Percentiles rank a stretch among this genome's conserved stretches.
These are phyloP conservation scores for Etheostoma perlongum DNA, from an alignment of 2,797 vertebrate species.

Conservation along the genomic window DNA sequence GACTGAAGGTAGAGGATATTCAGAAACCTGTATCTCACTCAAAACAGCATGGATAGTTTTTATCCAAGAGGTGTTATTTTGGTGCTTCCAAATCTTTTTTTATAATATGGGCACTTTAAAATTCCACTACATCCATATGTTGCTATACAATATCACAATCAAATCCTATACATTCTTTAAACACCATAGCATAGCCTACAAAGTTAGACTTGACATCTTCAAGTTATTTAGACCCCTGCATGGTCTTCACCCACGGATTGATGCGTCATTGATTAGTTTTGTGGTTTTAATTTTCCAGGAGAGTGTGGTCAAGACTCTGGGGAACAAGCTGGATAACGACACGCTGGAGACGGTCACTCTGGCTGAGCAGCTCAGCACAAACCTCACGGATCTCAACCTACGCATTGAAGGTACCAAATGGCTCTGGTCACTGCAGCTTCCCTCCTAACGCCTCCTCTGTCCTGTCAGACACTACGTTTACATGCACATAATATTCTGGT, in stretches of 20 bases:
- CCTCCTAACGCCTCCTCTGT: not conserved
- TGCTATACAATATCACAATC: not conserved
- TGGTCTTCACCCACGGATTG: not conserved
- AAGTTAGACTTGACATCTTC: not conserved
- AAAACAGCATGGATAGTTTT: too few relatives aligned
- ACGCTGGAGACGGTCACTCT: slow-evolving; percentile 83
- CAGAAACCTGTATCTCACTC: too few relatives aligned
- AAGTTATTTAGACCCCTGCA: not conserved
- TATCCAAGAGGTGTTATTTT: too few relatives aligned
- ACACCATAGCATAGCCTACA: not conserved
- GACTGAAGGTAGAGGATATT: too few relatives aligned
- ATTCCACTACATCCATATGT: not conserved
- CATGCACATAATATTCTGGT: too few relatives aligned
- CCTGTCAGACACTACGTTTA: too few relatives aligned
- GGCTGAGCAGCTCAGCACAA: slow-evolving; percentile 87
- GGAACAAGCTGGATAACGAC: slow-evolving; percentile 82
- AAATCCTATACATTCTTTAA: not conserved
- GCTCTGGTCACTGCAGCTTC: not conserved
- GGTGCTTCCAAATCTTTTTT: too few relatives aligned
- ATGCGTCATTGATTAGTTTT: slow-evolving; percentile 28
- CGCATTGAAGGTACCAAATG: slow-evolving; percentile 90
- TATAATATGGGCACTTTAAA: not conserved
- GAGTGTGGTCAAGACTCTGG: slow-evolving; percentile 78
- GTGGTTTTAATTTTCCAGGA: slow-evolving; percentile 84
- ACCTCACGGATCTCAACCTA: slow-evolving; percentile 86